Base-by-base conservation (phyloP, 2,797 vertebrate genomes). In the Phyllotis vaccarum region DNA sequence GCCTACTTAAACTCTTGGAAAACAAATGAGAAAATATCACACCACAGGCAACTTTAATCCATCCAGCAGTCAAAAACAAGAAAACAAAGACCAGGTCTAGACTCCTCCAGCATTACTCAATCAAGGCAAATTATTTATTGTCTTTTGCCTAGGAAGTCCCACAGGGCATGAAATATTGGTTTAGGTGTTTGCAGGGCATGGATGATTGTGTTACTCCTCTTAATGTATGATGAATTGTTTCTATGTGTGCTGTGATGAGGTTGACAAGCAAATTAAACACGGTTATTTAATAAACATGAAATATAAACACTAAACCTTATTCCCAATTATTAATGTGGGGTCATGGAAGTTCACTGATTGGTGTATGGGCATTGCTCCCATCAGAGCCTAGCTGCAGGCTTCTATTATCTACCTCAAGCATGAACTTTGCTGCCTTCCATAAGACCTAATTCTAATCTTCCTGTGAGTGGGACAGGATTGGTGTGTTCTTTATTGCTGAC, bases 121-220 rank as follows among this genome's bases (percentile, higher is more conserved):
- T 96, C 86, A 95, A 96, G 80, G 40, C 66, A 92, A 97, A 91
- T 97, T 96, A 93, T 85, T 95, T 94, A 94, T 91, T 96, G 79
- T 97, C 83, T 97, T 93, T 89, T 88, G 81, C 85, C 83, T 79
- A 90, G 94, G 40, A 97, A 80, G 85, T 91, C 92, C 92, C 96
- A 90, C 2, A 21, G 83, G 96, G 56, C 90, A 97, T 95, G 93
- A 97, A 93, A 95, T 97, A 96, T n/a, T 96, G 88, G 96, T 93
- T 96, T 93, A 95, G 86, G 83, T 95, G 94, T 97, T 96, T 95
- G 22, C 66, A 70, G 64, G 89, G 86, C 86, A 88, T 92, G 74
- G 90, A 82, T 82, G 40, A 91, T 64, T 93, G 37, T 96, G 92
- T 94, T 95, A 68, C 60, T 52, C 46, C 94, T 94, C 74, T 91